A percentile compares a stretch with the other conserved stretches of the same genome.
Conservation (phyloP, 2,888 invertebrate genomes). For the Volucella inflata region DNA sequence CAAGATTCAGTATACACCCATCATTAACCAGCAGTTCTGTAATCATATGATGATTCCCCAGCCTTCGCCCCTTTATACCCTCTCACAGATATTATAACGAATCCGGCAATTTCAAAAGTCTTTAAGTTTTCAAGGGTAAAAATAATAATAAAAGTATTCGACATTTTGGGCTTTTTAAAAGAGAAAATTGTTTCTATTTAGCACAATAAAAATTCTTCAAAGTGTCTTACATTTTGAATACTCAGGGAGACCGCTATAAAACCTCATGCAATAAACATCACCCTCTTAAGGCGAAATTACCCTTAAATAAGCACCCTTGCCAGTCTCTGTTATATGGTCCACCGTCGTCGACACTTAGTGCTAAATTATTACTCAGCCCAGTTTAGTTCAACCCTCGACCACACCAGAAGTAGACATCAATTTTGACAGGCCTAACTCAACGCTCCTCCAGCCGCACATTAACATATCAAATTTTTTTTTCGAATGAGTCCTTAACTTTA, state of each 20-base stretch:
- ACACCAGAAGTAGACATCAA: background rate
- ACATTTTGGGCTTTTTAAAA: no score
- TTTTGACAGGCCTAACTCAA: constrained; percentile 13
- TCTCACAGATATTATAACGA: no score
- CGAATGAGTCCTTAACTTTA: background rate
- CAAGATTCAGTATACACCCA: no score
- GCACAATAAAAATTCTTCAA: background rate
- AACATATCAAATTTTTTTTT: constrained; percentile 17
- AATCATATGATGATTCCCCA: no score
- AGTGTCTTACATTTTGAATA: background rate
- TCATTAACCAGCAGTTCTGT: no score
- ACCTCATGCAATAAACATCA: constrained; percentile 13
- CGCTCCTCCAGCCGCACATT: background rate
- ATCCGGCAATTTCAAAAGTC: no score
- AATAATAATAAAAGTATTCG: no score
- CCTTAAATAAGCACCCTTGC: background rate
- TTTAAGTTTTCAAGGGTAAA: no score
- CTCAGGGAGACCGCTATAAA: background rate
- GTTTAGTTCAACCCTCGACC: background rate
- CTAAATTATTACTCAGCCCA: constrained; percentile 14
- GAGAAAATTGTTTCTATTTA: background rate
- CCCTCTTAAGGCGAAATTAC: constrained; percentile 4
- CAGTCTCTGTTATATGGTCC: background rate
- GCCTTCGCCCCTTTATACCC: no score
- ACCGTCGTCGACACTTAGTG: constrained; percentile 5